These are phyloP conservation scores for Anhinga anhinga DNA, from an alignment of 2,113 vertebrate genomes.

Conservation along the genomic window DNA sequence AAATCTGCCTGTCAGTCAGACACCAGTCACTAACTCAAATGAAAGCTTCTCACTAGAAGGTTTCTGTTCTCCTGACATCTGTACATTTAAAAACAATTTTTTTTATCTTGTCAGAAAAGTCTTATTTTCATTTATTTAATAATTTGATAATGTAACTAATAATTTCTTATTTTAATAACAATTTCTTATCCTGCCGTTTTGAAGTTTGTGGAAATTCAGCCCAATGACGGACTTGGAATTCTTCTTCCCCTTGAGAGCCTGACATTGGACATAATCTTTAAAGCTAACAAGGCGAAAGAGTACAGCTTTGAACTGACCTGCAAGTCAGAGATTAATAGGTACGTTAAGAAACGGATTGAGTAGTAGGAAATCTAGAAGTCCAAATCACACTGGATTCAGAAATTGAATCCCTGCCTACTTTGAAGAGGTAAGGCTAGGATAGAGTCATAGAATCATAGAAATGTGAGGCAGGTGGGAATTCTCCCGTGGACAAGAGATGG, in stretches of 20 bases:
- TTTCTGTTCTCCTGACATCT: not conserved
- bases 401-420: not conserved
- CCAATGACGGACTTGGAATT: conserved; percentile 86
- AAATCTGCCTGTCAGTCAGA: not conserved
- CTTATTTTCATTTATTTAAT: not conserved
- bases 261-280: conserved; percentile 85
- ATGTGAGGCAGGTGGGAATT: not conserved
- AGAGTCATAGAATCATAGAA: no score
- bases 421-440: not conserved
- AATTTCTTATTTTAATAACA: not conserved
- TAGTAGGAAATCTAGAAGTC: not conserved
- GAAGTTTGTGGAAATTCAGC: conserved; percentile 89
- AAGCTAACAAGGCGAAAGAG: conserved; percentile 76
- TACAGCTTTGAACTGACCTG: conserved; percentile 86
- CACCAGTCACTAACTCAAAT: not conserved
- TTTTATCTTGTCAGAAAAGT: not conserved
- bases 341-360: not conserved
- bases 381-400: not conserved
- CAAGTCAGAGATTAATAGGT: conserved; percentile 89
- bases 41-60: not conserved
- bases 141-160: not conserved
- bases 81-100: not conserved
- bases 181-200: not conserved
- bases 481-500: not conserved
- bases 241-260: conserved; percentile 87